Evolutionary conservation across 2,888 invertebrate genomes (phyloP).

Genomic region (Ornithoptera alexandrae): DNA sequence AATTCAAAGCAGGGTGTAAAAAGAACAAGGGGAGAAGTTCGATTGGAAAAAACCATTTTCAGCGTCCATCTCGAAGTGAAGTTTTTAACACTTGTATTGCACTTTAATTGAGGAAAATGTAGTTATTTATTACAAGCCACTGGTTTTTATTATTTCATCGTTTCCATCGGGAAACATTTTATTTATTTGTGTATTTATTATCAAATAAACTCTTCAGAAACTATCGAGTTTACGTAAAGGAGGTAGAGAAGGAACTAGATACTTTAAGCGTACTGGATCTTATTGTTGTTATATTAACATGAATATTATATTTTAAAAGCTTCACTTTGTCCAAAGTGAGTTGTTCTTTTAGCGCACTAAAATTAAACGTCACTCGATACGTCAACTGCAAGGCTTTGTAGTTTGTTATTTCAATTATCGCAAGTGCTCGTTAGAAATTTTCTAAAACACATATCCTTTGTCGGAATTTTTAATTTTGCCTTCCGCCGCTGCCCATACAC

Average conservation of each 20-base stretch:
- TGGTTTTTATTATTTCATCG: background rate
- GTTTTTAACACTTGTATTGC: slow-evolving; percentile 53
- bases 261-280: background rate
- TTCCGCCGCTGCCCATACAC: slow-evolving; percentile 33
- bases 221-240: background rate
- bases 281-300: background rate
- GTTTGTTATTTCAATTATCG: slow-evolving; percentile 75
- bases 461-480: slow-evolving; percentile 46
- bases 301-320: slow-evolving; percentile 10
- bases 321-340: slow-evolving; percentile 42
- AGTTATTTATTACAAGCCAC: slow-evolving; percentile 14
- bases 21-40: slow-evolving; percentile 46
- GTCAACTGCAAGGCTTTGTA: slow-evolving; percentile 59
- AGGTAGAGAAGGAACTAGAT: background rate
- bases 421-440: slow-evolving; percentile 57
- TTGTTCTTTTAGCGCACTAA: slow-evolving; percentile 62
- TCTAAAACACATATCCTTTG: slow-evolving; percentile 57
- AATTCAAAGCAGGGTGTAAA: slow-evolving; percentile 59
- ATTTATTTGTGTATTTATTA: background rate
- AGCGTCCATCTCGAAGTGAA: slow-evolving; percentile 44
- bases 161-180: background rate
- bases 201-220: background rate
- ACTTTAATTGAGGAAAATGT: slow-evolving; percentile 49
- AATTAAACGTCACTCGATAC: slow-evolving; percentile 74
- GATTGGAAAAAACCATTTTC: slow-evolving; percentile 58